Percentiles rank a stretch among this genome's conserved stretches.
Evolutionary conservation across 53 echinoderm and acorn worm genomes (phyloP).

Genomic region (Actinopyga echinites): DNA sequence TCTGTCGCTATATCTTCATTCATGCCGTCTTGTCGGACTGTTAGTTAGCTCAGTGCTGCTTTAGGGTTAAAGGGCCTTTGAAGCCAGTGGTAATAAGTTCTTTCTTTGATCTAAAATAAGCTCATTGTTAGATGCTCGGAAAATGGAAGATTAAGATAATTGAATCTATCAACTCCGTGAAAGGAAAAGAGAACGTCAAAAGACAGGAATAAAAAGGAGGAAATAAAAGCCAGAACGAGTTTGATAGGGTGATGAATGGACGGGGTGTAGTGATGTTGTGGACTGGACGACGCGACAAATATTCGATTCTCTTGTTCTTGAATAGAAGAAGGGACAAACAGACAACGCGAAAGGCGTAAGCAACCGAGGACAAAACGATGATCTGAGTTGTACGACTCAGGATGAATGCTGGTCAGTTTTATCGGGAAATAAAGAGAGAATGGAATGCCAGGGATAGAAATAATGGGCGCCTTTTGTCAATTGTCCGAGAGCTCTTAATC

Average conservation of each 20-base stretch:
- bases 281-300: constrained; percentile 18
- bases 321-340: background rate
- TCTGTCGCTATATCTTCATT: background rate
- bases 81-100: constrained; percentile 16
- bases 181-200: background rate
- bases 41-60: background rate
- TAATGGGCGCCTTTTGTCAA: constrained; percentile 13
- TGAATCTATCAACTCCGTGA: constrained; percentile 23
- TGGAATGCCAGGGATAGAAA: constrained; percentile 1
- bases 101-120: constrained; percentile 19
- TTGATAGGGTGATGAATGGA: background rate
- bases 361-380: constrained; percentile 2
- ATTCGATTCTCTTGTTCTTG: constrained; percentile 10
- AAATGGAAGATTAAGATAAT: constrained; percentile 27
- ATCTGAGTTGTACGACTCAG: background rate
- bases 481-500: constrained; percentile 13
- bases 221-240: background rate
- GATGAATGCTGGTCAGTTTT: constrained; percentile 20
- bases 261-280: background rate
- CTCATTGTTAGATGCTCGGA: background rate
- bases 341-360: background rate
- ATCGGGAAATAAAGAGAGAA: constrained; percentile 1
- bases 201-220: constrained; percentile 4
- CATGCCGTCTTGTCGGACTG: background rate
- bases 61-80: background rate